Percentiles rank a stretch among this genome's conserved stretches.
Conservation (phyloP, 2,797 vertebrate genomes). For the Poeciliopsis presidionis region DNA sequence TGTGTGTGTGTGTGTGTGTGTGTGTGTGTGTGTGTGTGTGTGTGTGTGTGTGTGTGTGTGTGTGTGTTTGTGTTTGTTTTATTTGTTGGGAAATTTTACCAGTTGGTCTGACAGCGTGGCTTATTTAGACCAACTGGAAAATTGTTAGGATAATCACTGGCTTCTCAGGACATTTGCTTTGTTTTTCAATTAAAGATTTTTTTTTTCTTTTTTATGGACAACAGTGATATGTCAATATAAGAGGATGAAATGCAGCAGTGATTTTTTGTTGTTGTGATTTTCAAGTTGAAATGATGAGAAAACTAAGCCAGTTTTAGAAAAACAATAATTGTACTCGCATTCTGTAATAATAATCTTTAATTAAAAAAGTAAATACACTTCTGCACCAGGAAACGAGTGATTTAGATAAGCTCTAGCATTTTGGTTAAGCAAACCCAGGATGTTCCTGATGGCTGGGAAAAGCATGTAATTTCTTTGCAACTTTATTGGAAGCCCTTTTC, state of each 20-base stretch:
- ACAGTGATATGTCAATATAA: slow-evolving; percentile 12
- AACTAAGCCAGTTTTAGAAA: background rate
- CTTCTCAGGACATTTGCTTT: slow-evolving; percentile 59
- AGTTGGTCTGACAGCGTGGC: slow-evolving; percentile 48
- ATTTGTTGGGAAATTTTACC: slow-evolving; percentile 33
- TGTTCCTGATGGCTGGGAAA: background rate
- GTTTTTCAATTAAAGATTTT: slow-evolving; percentile 43
- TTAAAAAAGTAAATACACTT: background rate
- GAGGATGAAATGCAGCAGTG: slow-evolving; percentile 11
- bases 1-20: no score
- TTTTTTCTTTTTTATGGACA: slow-evolving; percentile 19
- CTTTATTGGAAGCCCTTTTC: background rate
- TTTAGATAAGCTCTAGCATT: background rate
- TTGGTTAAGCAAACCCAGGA: background rate
- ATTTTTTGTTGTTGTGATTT: slow-evolving; percentile 14
- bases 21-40: no score
- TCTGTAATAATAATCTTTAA: background rate
- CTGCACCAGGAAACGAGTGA: background rate
- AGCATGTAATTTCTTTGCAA: background rate
- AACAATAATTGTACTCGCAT: background rate
- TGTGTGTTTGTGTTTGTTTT: slow-evolving; percentile 14
- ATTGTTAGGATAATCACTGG: slow-evolving; percentile 54
- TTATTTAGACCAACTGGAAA: slow-evolving; percentile 53
- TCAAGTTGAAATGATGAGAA: background rate
- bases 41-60: no score